phyloP scores from a whole-genome alignment of 2,113 vertebrate species.

The Eurystomus gularis region DNA sequence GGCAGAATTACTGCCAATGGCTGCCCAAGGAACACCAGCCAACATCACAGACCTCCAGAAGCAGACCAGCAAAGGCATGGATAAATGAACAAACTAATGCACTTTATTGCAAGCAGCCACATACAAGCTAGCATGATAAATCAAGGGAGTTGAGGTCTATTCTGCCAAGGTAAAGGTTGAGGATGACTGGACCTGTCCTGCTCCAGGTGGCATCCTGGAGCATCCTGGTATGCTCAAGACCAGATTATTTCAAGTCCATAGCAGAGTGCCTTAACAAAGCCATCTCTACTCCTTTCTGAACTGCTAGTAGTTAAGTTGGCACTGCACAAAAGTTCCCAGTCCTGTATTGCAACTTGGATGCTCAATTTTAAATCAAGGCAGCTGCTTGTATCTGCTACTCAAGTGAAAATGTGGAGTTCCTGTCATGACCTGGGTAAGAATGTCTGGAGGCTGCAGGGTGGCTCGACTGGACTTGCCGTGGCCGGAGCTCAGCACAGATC shows the following conservation, averaged over 20 bases:
- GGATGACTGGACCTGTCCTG: background rate
- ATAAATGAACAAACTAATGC: background rate
- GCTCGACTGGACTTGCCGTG: rapidly evolving
- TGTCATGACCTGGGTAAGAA: background rate
- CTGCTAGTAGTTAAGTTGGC: background rate
- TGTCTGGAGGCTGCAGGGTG: background rate
- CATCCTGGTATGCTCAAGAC: background rate
- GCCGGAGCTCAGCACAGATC: background rate
- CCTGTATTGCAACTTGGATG: background rate
- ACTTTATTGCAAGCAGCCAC: background rate
- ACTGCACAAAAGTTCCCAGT: background rate
- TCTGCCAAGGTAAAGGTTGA: background rate
- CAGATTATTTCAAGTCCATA: background rate
- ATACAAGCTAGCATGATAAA: rapidly evolving
- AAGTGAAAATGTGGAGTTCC: background rate
- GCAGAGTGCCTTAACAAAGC: background rate
- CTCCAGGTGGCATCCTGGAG: background rate
- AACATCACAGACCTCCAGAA: background rate
- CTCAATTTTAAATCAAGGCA: background rate
- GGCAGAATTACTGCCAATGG: background rate
- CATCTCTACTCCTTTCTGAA: background rate
- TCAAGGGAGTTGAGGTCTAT: background rate
- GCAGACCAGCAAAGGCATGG: background rate
- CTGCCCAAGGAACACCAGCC: background rate
- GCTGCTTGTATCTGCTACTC: background rate